Evolutionary conservation across 2,888 invertebrate species (phyloP).

Genomic region (Ganaspis brasiliensis): DNA sequence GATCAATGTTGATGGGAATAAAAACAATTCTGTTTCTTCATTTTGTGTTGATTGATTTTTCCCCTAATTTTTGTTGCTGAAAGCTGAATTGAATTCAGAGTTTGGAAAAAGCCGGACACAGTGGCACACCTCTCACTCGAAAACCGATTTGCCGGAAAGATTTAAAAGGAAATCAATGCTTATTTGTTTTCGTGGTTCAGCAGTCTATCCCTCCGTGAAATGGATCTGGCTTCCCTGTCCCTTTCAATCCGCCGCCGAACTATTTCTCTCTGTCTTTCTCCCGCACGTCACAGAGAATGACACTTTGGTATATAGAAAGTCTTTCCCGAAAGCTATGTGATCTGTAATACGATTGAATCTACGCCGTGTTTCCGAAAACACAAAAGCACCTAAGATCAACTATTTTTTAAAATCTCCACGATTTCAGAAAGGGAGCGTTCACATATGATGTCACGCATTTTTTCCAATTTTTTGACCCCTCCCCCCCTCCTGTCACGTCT

Average conservation of each 20-base stretch:
- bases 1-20: neutral
- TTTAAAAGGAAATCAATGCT: conserved; percentile 73
- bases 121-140: conserved; percentile 35
- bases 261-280: conserved; percentile 50
- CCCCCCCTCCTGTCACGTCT: too few relatives aligned
- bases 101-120: conserved; percentile 22
- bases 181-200: conserved; percentile 72
- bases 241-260: conserved; percentile 46
- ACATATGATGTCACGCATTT: too few relatives aligned
- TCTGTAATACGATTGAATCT: conserved; percentile 67
- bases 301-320: conserved; percentile 63
- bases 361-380: conserved; percentile 56
- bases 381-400: neutral
- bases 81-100: conserved; percentile 36
- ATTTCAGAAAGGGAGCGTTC: too few relatives aligned
- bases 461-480: too few relatives aligned
- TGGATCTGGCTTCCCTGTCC: conserved; percentile 65
- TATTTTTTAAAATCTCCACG: too few relatives aligned
- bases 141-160: conserved; percentile 60
- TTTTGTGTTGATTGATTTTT: conserved; percentile 5
- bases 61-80: conserved; percentile 14
- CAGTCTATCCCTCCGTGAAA: conserved; percentile 73
- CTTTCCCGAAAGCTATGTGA: conserved; percentile 62
- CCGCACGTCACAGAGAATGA: conserved; percentile 64
- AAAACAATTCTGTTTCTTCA: neutral